Percentiles rank a stretch among this genome's conserved stretches.
Conservation (phyloP, 2,113 vertebrate species). For the Dipodomys stephensi region DNA sequence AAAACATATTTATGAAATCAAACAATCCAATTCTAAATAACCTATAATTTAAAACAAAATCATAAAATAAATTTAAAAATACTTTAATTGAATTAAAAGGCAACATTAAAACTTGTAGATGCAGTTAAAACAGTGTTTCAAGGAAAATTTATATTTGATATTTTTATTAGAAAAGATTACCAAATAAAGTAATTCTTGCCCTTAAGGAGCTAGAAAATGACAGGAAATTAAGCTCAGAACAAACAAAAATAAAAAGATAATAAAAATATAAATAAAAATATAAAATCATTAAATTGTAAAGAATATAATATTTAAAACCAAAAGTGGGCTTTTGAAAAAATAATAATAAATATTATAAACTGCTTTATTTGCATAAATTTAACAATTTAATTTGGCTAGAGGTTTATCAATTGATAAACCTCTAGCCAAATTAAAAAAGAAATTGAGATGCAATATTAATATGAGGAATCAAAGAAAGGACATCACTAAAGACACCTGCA, state of each 20-base stretch:
- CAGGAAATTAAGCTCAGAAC: not conserved
- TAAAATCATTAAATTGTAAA: not conserved
- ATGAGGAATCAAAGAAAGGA: not conserved
- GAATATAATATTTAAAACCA: not conserved
- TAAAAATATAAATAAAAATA: not conserved
- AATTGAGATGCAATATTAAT: not conserved
- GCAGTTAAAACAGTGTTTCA: conserved; percentile 7
- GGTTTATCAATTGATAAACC: not conserved
- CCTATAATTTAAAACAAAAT: not conserved
- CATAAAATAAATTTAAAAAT: conserved; percentile 39
- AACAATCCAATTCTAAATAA: not conserved
- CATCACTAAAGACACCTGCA: not conserved
- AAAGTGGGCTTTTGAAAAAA: conserved; percentile 5
- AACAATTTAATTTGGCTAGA: too few species aligned
- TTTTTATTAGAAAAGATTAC: not conserved
- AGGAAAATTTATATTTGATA: not conserved
- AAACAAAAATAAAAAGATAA: conserved; percentile 5
- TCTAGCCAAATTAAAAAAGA: not conserved
- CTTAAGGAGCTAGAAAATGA: not conserved
- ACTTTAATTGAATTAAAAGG: conserved; percentile 20
- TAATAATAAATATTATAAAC: too few species aligned
- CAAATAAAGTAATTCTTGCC: conserved; percentile 23
- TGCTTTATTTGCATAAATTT: too few species aligned
- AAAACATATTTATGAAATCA: conserved; percentile 41
- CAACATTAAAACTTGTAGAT: not conserved